phyloP scores from a whole-genome alignment of 2,797 vertebrate species.

The Cossypha caffra region DNA sequence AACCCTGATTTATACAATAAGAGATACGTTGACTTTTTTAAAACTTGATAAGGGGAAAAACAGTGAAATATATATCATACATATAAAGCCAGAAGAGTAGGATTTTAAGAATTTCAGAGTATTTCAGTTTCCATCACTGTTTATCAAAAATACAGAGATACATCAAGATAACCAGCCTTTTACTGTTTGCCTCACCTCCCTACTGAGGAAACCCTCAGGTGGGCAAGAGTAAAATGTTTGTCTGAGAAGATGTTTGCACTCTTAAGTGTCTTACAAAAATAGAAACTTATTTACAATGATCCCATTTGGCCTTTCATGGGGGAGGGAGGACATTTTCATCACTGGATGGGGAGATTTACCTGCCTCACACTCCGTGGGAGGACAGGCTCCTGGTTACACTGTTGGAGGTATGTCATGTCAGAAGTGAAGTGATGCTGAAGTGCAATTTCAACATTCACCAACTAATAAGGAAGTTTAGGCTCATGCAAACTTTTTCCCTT shows the following conservation, averaged over 20 bases:
- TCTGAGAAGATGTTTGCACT: conserved; percentile 5
- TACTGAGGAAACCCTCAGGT: not conserved
- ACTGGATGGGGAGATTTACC: not conserved
- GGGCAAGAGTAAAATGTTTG: conserved; percentile 48
- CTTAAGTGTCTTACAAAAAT: conserved; percentile 8
- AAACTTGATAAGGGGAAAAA: not conserved
- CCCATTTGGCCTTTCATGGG: conserved; percentile 56
- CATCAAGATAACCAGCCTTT: conserved; percentile 13
- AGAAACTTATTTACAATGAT: conserved; percentile 60
- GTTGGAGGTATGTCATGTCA: not conserved
- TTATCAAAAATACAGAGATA: conserved; percentile 29
- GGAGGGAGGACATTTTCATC: conserved; percentile 30
- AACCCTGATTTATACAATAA: conserved; percentile 68
- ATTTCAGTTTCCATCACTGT: not conserved
- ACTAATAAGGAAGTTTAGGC: conserved; percentile 45
- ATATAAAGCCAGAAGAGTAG: conserved; percentile 42
- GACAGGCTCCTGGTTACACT: not conserved
- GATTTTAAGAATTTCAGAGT: not conserved
- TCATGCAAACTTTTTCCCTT: conserved; percentile 41
- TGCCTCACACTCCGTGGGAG: not conserved
- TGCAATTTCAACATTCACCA: not conserved
- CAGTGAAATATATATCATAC: not conserved
- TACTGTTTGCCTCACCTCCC: conserved; percentile 27
- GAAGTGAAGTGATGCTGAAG: not conserved
- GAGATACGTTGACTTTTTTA: not conserved